Evolutionary conservation across 2,888 invertebrate species (phyloP).

Genomic region (Gonocerus acuteangulatus): DNA sequence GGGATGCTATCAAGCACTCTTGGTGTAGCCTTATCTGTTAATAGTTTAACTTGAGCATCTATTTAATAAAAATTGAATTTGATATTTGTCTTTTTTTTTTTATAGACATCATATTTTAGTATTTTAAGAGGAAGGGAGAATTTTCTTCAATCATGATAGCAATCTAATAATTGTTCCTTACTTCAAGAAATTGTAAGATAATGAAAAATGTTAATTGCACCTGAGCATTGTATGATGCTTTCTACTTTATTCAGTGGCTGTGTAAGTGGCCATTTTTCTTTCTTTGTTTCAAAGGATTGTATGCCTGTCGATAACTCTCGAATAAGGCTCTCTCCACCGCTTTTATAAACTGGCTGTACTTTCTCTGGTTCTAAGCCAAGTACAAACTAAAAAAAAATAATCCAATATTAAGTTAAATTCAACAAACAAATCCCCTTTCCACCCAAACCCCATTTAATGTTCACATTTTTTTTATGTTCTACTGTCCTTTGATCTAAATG

Average conservation of each 20-base stretch:
- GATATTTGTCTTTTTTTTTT: too few species aligned
- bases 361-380: slow-evolving; percentile 5
- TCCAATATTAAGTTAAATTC: background rate
- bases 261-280: slow-evolving; percentile 43
- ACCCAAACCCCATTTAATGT: too few species aligned
- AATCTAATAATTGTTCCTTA: too few species aligned
- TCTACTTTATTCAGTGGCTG: slow-evolving; percentile 45
- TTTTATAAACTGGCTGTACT: slow-evolving; percentile 8
- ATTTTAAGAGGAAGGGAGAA: background rate
- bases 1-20: too few species aligned
- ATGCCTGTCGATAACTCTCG: slow-evolving; percentile 43
- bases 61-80: too few species aligned
- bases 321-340: slow-evolving; percentile 38
- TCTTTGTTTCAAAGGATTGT: slow-evolving; percentile 43
- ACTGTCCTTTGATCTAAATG: too few species aligned
- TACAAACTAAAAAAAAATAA: slow-evolving; percentile 25
- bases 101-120: background rate
- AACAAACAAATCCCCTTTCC: background rate
- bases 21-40: too few species aligned
- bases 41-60: too few species aligned
- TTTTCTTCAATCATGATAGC: too few species aligned
- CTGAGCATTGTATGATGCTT: slow-evolving; percentile 41
- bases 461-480: too few species aligned
- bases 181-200: too few species aligned
- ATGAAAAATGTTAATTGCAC: too few species aligned